Evolutionary conservation across 2,797 vertebrate species (phyloP), one percentile per base, ranked within the genome.

Genomic region (Cyclura pinguis): DNA sequence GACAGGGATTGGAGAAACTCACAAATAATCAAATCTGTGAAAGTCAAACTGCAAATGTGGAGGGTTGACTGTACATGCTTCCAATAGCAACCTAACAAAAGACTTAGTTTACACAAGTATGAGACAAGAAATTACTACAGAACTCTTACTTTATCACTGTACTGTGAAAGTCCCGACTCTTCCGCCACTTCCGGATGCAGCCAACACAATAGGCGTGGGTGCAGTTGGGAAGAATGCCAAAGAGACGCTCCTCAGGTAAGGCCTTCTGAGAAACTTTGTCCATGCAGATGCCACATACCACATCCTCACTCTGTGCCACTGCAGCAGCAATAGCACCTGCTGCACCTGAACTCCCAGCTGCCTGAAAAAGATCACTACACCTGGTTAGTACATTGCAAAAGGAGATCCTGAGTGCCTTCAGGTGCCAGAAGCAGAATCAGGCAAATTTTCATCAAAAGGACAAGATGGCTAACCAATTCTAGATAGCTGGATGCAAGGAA

Each of bases 251-350:
- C 13, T 97, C 94, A 0, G 86, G 87, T 22, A 95, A 93, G 0
- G 89, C 38, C 93, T 99, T 99, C 94, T 98, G 98, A 2, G 98
- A 98, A 83, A 99, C 98, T 24, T 97, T 98, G 91, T 99, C 99
- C 98, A 99, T 98, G 96, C 98, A 99, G 96, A 99, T 98, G 35
- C 98, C 98, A 14, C 98, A 99, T 84, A 97, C 95, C 47, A 98
- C 69, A 0, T 98, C 96, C 96, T 96, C 96, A 78, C 98, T 98
- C 88, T 91, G 89, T 77, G 35, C 20, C 0, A 90, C 0, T 67
- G 84, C 90, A 92, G 92, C 90, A 90, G 94, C 6, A 6, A 27
- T 50, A 16, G 84, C 72, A 2, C 35, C 6, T 22, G 14, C 73
- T 16, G n/a, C 29, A 55, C 76, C 88, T 52, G 69, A 85, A 38